Evolutionary conservation across 2,113 vertebrate genomes (phyloP).

Genomic region (Corythoichthys intestinalis): DNA sequence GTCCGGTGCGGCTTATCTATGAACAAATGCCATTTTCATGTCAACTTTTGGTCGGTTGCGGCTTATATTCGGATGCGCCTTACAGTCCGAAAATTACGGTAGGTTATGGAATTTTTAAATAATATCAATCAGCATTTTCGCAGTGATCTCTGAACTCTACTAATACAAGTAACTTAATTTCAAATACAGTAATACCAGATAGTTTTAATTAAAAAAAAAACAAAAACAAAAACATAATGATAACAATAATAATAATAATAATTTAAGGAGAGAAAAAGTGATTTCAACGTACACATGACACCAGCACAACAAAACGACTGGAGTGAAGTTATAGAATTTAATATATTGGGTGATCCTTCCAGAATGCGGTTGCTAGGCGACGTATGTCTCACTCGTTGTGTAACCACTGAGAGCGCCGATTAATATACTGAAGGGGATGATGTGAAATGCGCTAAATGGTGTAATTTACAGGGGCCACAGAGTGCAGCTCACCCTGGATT

Average conservation of each 20-base stretch:
- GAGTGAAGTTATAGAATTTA: background rate
- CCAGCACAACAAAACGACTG: background rate
- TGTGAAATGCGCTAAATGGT: background rate
- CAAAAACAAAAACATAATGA: too few species aligned
- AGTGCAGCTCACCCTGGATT: slow-evolving; percentile 14
- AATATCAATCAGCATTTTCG: too few species aligned
- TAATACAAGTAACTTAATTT: too few species aligned
- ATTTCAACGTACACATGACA: background rate
- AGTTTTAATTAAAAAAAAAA: too few species aligned
- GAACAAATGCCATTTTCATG: too few species aligned
- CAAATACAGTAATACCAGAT: too few species aligned
- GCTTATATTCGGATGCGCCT: too few species aligned
- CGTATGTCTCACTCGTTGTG: background rate
- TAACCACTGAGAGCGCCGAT: background rate
- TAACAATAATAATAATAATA: background rate
- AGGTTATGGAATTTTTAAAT: too few species aligned
- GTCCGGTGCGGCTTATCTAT: too few species aligned
- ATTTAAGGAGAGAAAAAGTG: background rate
- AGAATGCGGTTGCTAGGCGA: slow-evolving; percentile 32
- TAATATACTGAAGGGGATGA: background rate
- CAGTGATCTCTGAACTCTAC: too few species aligned
- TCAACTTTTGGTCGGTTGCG: too few species aligned
- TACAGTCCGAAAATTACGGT: too few species aligned
- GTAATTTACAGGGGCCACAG: slow-evolving; percentile 11
- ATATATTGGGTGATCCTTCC: background rate